A percentile compares a stretch with the other conserved stretches of the same genome.
phyloP scores from a whole-genome alignment of 1,140 invertebrate species.

The Yoshiicerus persimilis region DNA sequence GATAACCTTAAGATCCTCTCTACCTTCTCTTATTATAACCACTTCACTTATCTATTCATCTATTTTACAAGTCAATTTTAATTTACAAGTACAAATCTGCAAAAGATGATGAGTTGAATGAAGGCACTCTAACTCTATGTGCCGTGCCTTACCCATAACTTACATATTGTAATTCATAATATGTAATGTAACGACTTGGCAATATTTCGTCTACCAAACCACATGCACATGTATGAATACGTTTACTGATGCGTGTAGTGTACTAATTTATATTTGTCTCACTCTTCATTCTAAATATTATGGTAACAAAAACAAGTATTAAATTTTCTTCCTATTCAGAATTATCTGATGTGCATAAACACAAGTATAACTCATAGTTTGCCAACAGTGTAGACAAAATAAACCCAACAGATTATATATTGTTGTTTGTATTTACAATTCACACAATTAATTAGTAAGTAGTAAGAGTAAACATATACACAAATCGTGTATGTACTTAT shows the following conservation, averaged over 20 bases:
- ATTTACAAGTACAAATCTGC: conserved; percentile 1
- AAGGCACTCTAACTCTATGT: not conserved
- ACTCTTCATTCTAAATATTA: not conserved
- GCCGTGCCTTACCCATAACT: not conserved
- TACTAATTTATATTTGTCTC: not conserved
- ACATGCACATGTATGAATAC: not conserved
- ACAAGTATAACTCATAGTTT: too few species aligned
- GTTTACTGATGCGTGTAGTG: not conserved
- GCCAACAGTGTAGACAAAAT: not conserved
- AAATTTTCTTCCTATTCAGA: too few species aligned
- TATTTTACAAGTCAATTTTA: conserved; percentile 16
- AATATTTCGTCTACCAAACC: not conserved
- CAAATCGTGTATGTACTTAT: not conserved
- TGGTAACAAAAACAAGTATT: not conserved
- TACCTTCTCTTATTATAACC: not conserved
- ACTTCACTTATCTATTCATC: not conserved
- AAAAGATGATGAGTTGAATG: not conserved
- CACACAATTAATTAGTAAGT: not conserved
- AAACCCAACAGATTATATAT: not conserved
- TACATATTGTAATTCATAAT: not conserved
- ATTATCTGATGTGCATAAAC: too few species aligned
- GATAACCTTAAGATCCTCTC: not conserved
- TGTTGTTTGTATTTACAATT: not conserved
- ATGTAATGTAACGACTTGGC: not conserved
- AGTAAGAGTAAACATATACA: not conserved